Percentiles rank a stretch among this genome's conserved stretches.
These are phyloP conservation scores for Atethmia centrago DNA, from an alignment of 2,888 invertebrate genomes.

Conservation along the genomic window DNA sequence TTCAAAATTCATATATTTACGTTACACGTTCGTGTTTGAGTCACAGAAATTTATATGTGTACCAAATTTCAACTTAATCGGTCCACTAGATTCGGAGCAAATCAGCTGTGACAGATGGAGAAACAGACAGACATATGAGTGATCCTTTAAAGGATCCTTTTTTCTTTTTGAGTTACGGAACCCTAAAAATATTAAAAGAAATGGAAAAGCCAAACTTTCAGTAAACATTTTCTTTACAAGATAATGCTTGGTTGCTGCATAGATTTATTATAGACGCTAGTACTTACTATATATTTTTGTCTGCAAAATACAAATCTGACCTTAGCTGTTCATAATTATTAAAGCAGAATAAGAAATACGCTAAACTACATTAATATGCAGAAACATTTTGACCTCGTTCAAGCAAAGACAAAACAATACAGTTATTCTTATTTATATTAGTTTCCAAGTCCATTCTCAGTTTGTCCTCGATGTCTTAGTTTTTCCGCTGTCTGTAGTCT, in stretches of 20 bases:
- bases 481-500: conserved; percentile 42
- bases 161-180: too few relatives aligned
- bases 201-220: conserved; percentile 18
- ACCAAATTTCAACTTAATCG: too few relatives aligned
- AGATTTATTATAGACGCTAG: too few relatives aligned
- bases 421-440: conserved; percentile 50
- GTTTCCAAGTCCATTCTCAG: conserved; percentile 43
- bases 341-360: conserved; percentile 2
- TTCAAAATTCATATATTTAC: too few relatives aligned
- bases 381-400: conserved; percentile 15
- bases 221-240: not conserved
- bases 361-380: conserved; percentile 27
- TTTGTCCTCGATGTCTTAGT: conserved; percentile 39
- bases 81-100: too few relatives aligned
- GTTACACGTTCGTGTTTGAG: too few relatives aligned
- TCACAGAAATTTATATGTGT: too few relatives aligned
- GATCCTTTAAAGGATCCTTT: too few relatives aligned
- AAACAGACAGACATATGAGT: too few relatives aligned
- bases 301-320: not conserved
- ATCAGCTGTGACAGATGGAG: too few relatives aligned
- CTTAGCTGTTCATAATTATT: not conserved
- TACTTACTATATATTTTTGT: too few relatives aligned
- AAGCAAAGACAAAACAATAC: conserved; percentile 14
- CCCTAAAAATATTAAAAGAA: conserved; percentile 5
- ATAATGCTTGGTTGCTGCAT: too few relatives aligned